Conservation (phyloP, 2,797 vertebrate genomes). For the Stomatorhinus walkeri region DNA sequence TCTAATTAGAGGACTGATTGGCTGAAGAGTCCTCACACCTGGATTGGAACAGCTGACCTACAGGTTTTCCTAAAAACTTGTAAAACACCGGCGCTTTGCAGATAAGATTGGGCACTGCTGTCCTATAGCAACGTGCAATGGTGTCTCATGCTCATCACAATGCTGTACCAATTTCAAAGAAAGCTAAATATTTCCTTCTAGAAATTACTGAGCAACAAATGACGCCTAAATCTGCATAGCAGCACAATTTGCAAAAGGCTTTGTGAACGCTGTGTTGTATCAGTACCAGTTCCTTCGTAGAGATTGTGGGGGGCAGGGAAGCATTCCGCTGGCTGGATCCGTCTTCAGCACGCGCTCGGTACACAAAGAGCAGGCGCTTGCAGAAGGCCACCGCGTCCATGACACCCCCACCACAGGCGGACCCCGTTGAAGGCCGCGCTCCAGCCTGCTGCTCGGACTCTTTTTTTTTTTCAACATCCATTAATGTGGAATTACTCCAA, state of each 20-base stretch:
- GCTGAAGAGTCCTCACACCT: too few species aligned
- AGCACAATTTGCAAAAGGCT: background rate
- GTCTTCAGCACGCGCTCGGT: background rate
- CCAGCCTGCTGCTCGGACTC: background rate
- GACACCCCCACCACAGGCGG: background rate
- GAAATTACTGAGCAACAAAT: background rate
- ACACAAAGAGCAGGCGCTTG: slow-evolving; percentile 18
- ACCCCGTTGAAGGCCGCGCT: background rate
- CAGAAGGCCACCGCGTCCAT: slow-evolving; percentile 45
- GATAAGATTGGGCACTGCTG: too few species aligned
- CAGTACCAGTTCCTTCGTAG: background rate
- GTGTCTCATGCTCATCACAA: background rate
- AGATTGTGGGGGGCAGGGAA: background rate
- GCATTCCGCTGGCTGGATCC: slow-evolving; percentile 30
- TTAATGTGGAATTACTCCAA: slow-evolving; percentile 99
- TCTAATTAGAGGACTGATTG: too few species aligned
- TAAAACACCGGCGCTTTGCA: too few species aligned
- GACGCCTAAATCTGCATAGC: background rate
- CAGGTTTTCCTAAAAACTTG: too few species aligned
- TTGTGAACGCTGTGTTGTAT: background rate
- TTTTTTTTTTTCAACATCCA: slow-evolving; percentile 45
- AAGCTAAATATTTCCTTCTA: background rate
- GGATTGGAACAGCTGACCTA: too few species aligned
- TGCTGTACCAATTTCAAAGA: background rate
- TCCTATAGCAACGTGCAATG: background rate